These are phyloP conservation scores for Eucera pruinosa DNA, from an alignment of 2,888 invertebrate species.

Conservation along the genomic window DNA sequence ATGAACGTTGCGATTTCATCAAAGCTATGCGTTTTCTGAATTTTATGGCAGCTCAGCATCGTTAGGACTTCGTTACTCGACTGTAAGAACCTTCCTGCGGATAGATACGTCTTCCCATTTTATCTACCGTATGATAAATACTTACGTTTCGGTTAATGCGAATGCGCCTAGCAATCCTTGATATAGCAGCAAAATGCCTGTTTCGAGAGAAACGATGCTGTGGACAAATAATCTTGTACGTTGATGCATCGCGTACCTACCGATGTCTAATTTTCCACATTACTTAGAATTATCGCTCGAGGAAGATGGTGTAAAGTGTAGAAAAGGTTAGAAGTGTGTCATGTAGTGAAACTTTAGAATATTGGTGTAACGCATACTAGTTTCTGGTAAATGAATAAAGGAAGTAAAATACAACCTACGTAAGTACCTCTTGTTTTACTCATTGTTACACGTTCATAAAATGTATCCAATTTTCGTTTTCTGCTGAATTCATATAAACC, in stretches of 20 bases:
- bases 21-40: constrained; percentile 55
- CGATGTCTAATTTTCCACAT: background rate
- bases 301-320: background rate
- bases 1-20: constrained; percentile 54
- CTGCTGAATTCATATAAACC: too few species aligned
- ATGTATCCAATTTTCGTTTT: too few species aligned
- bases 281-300: background rate
- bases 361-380: background rate
- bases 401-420: too few species aligned
- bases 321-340: background rate
- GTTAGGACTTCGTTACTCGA: constrained; percentile 11
- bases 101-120: constrained; percentile 26
- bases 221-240: background rate
- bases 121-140: background rate
- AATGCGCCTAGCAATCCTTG: background rate
- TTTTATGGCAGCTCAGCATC: constrained; percentile 19
- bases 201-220: background rate
- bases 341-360: background rate
- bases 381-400: too few species aligned
- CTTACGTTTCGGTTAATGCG: background rate
- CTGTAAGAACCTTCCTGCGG: constrained; percentile 23
- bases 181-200: background rate
- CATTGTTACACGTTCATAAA: too few species aligned
- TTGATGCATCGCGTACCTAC: background rate
- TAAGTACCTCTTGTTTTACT: too few species aligned